Base-by-base conservation (phyloP, 92 coral and sea anemone species). In the Plumapathes pennacea region DNA sequence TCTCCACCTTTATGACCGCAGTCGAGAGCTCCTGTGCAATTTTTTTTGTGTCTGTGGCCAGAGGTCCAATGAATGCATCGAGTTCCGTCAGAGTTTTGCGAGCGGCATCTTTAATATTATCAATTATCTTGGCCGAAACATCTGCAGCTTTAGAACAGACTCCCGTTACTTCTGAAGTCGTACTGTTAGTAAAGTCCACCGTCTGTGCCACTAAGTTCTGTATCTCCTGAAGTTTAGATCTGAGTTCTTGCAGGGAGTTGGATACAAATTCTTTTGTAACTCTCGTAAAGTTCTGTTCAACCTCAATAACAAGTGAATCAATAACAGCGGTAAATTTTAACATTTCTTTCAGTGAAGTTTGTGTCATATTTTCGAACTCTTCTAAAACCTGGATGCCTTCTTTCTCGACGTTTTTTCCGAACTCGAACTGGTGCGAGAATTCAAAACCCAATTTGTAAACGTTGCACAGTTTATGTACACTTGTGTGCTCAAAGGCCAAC, bases 161-260 rank as follows among this genome's bases (percentile, higher is more conserved):
- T 5, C 96, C 96, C 1, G 64, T 78, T 15, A 76, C 78, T 46
- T 84, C 84, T 15, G 79, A 72, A 0, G 94, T 38, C 19, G 96
- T 80, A 11, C 90, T 90, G 28, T 85, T 88, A 31, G 82, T 83
- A 50, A 92, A 92, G 56, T 92, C 85, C 30, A 89, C 82, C 17
- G 88, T 62, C 32, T 77, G 67, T 46, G 84, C 79, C 4, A 89
- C 85, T 5, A 88, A 67, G 27, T 77, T 51, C 59, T 82, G 85
- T 13, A 92, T 70, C 27, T 67, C 69, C 36, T 72, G 57, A 4
- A 92, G 82, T 36, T 85, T 84, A 25, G 56, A 48, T 21, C 74
- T 79, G 17, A 92, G 80, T 44, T 85, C 79, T n/a, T 15, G 56
- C 5, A 88, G 76, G 30, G 88, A 88, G 10, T 64, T 38, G 3